Percentiles rank a stretch among this genome's conserved stretches.
These are phyloP conservation scores for Hestina assimilis DNA, from an alignment of 1,140 invertebrate genomes.

Conservation along the genomic window DNA sequence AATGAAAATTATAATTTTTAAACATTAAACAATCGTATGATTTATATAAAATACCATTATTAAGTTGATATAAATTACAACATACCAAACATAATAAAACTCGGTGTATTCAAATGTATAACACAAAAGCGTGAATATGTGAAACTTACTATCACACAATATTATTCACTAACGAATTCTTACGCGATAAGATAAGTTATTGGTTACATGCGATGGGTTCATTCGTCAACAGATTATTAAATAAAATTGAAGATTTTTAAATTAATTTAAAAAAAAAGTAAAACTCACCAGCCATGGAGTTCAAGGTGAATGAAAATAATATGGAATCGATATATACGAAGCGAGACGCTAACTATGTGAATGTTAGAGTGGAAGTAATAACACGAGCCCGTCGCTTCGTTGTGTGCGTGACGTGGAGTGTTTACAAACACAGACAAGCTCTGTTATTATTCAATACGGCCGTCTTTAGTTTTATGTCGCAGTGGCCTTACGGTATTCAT, in stretches of 20 bases:
- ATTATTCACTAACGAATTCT: constrained; percentile 34
- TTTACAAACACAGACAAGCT: constrained; percentile 69
- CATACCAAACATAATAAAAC: too few relatives aligned
- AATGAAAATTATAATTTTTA: background rate
- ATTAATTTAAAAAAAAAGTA: constrained; percentile 8
- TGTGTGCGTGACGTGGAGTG: constrained; percentile 39
- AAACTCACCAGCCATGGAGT: constrained; percentile 72
- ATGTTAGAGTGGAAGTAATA: constrained; percentile 44
- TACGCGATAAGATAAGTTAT: constrained; percentile 43
- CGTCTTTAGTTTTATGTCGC: constrained; percentile 53
- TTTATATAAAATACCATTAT: too few relatives aligned
- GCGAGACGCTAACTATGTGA: constrained; percentile 54
- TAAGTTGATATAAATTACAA: too few relatives aligned
- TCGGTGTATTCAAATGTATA: constrained; percentile 1
- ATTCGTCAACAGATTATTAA: background rate
- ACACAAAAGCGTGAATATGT: constrained; percentile 29
- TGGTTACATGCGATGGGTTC: too few relatives aligned
- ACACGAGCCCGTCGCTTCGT: constrained; percentile 18
- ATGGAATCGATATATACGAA: constrained; percentile 69
- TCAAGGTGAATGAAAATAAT: constrained; percentile 67
- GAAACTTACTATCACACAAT: constrained; percentile 57
- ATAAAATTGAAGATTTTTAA: background rate
- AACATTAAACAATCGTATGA: background rate
- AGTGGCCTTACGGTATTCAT: constrained; percentile 24
- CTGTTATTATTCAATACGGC: constrained; percentile 67